Evolutionary conservation across 2,888 invertebrate species (phyloP).

Genomic region (Arrhopalites spinosus): DNA sequence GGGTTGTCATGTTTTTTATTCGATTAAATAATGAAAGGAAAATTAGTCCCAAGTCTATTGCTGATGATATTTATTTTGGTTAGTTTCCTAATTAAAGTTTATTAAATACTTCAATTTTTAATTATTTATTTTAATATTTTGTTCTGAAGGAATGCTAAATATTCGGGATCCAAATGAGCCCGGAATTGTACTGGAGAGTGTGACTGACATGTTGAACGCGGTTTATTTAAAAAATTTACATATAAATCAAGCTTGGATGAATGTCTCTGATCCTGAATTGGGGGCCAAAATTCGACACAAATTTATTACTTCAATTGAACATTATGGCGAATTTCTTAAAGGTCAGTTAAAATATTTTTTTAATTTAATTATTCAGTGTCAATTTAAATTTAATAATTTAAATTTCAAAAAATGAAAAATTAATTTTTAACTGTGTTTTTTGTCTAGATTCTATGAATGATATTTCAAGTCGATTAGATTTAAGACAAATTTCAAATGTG

Average conservation of each 20-base stretch:
- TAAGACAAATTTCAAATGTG: slow-evolving; percentile 48
- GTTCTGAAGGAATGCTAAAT: slow-evolving; percentile 56
- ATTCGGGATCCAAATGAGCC: slow-evolving; percentile 57
- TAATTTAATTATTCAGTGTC: too few relatives aligned
- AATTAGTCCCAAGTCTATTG: slow-evolving; percentile 70
- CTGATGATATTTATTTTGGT: slow-evolving; percentile 64
- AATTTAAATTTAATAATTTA: too few relatives aligned
- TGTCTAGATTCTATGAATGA: too few relatives aligned
- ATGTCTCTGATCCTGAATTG: slow-evolving; percentile 61
- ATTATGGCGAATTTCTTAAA: slow-evolving; percentile 64
- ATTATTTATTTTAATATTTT: too few relatives aligned
- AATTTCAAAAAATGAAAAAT: slow-evolving; percentile 17
- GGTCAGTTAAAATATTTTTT: slow-evolving; percentile 59
- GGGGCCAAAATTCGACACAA: slow-evolving; percentile 63
- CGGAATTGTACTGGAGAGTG: slow-evolving; percentile 57
- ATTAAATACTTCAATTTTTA: too few relatives aligned
- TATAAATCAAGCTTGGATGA: slow-evolving; percentile 65
- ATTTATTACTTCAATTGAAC: slow-evolving; percentile 66
- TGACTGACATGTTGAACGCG: slow-evolving; percentile 58
- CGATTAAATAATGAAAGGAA: slow-evolving; percentile 66
- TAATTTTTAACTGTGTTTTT: neutral
- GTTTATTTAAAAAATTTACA: slow-evolving; percentile 62
- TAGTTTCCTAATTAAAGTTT: slow-evolving; percentile 43
- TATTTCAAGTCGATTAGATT: slow-evolving; percentile 50
- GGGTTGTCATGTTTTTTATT: slow-evolving; percentile 72